Conservation (phyloP, 2,797 vertebrate genomes). For the Clarias fuscus region DNA sequence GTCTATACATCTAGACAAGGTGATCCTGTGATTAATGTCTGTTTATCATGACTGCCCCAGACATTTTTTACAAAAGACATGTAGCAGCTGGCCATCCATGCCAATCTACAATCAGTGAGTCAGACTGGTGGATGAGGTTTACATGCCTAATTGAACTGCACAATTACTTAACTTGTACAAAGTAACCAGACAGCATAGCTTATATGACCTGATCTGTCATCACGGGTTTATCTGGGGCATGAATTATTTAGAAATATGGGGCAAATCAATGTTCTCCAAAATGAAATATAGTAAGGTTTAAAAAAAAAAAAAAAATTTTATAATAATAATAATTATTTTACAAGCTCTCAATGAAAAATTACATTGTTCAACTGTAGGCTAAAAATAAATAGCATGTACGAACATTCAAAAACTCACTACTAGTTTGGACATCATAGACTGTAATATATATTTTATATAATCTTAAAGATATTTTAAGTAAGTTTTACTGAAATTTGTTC, state of each 20-base stretch:
- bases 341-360: not conserved
- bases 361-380: not conserved
- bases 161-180: conserved; percentile 68
- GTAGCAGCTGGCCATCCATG: conserved; percentile 91
- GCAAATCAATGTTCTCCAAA: conserved; percentile 27
- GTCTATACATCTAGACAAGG: conserved; percentile 68
- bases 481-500: not conserved
- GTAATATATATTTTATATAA: not conserved
- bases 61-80: conserved; percentile 69
- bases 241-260: conserved; percentile 64
- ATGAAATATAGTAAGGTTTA: not conserved
- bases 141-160: conserved; percentile 80
- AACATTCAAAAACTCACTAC: not conserved
- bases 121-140: conserved; percentile 78
- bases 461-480: not conserved
- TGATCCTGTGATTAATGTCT: conserved; percentile 62
- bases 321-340: no score
- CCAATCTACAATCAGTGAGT: conserved; percentile 91
- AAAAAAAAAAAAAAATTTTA: no score
- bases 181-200: conserved; percentile 75
- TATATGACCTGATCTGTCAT: conserved; percentile 70
- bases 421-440: not conserved
- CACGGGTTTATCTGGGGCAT: conserved; percentile 54
- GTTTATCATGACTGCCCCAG: conserved; percentile 66
- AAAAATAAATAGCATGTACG: not conserved